Evolutionary conservation across 2,797 vertebrate species (phyloP).

Genomic region (Eidolon dupreanum): DNA sequence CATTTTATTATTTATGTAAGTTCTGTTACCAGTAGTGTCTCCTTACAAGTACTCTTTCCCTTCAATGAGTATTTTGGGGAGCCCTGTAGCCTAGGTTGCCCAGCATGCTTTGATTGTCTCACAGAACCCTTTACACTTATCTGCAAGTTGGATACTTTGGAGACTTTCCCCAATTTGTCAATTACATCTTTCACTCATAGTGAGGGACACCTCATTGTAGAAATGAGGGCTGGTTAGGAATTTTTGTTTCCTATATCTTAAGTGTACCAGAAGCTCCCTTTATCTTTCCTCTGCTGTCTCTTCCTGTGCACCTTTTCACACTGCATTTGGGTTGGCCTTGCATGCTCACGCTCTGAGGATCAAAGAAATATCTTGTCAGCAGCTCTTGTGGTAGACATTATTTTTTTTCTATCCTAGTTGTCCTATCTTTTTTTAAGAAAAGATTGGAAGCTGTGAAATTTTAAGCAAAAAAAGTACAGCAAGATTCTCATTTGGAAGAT

Average conservation of each 20-base stretch:
- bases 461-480: not conserved
- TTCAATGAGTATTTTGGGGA: not conserved
- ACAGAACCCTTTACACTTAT: not conserved
- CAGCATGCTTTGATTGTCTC: not conserved
- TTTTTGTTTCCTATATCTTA: not conserved
- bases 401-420: not conserved
- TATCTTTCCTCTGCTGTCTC: not conserved
- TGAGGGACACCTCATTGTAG: not conserved
- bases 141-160: not conserved
- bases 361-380: not conserved
- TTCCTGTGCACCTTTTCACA: not conserved
- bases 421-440: not conserved
- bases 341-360: not conserved
- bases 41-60: not conserved
- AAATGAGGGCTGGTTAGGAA: not conserved
- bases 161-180: not conserved
- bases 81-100: accelerated
- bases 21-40: not conserved
- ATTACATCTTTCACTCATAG: not conserved
- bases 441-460: not conserved
- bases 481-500: not conserved
- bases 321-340: not conserved
- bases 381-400: not conserved
- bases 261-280: not conserved
- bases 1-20: not conserved